Conservation (phyloP, 2,888 invertebrate species). For the Campoletis raptor region DNA sequence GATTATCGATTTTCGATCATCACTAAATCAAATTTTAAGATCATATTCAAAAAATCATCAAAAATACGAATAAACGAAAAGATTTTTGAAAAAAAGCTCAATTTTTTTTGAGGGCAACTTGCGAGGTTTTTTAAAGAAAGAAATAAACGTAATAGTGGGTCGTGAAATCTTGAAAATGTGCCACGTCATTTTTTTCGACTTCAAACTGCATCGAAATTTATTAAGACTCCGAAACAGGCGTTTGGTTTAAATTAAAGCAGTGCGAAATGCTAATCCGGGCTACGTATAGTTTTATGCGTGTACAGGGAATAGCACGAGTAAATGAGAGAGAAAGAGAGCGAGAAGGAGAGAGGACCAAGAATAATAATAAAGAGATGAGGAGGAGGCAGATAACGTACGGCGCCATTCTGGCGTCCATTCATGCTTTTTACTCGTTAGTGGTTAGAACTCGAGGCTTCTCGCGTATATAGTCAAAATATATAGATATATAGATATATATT, state of each 20-base stretch:
- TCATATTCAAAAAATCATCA: background rate
- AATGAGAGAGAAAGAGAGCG: background rate
- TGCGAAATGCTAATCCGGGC: background rate
- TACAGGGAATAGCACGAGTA: background rate
- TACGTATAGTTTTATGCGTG: background rate
- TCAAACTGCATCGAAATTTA: background rate
- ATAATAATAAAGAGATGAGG: slow-evolving; percentile 67
- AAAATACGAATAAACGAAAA: background rate
- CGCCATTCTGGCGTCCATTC: slow-evolving; percentile 79
- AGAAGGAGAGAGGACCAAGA: slow-evolving; percentile 45
- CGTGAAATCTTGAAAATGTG: background rate
- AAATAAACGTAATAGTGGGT: too few species aligned
- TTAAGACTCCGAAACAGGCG: background rate
- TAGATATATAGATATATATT: background rate
- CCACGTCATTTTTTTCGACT: background rate
- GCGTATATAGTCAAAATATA: slow-evolving; percentile 8
- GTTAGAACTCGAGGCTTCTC: slow-evolving; percentile 72
- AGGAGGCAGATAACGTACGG: slow-evolving; percentile 78
- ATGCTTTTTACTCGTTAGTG: slow-evolving; percentile 83
- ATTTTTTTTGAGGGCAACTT: background rate
- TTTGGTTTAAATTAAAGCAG: background rate
- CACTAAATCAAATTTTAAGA: background rate
- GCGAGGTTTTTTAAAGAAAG: background rate
- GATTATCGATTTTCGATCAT: background rate
- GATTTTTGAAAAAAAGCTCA: background rate